phyloP scores from a whole-genome alignment of 2,888 invertebrate species.

The Caradrina clavipalpis region DNA sequence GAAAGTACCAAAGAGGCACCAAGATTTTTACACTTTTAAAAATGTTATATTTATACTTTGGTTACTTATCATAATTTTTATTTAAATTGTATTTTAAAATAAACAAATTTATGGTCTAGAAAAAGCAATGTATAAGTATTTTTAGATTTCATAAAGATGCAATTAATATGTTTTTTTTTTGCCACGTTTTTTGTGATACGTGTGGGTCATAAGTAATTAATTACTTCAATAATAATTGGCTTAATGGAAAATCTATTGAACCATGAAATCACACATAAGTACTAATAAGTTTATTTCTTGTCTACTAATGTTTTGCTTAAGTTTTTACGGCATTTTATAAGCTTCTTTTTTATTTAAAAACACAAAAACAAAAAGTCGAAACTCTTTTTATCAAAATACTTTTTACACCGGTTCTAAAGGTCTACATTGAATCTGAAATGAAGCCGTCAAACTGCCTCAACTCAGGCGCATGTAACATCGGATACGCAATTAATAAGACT shows the following conservation, averaged over 20 bases:
- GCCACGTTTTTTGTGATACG: background rate
- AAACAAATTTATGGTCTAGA: too few relatives aligned
- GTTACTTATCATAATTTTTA: too few relatives aligned
- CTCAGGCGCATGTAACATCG: slow-evolving; percentile 6
- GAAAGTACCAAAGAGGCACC: too few relatives aligned
- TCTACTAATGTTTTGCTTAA: background rate
- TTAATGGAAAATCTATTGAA: background rate
- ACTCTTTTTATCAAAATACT: background rate
- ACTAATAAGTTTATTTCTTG: background rate
- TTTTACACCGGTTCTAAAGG: background rate
- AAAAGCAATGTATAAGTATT: background rate
- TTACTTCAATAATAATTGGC: background rate
- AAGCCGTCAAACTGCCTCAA: slow-evolving; percentile 24
- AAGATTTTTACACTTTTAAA: too few relatives aligned
- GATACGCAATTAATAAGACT: slow-evolving; percentile 23
- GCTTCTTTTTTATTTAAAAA: background rate
- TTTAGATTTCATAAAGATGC: background rate
- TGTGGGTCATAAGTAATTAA: background rate
- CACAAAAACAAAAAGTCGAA: slow-evolving; percentile 1
- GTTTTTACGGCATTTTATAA: background rate
- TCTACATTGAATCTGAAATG: slow-evolving; percentile 35
- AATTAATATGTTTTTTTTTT: background rate
- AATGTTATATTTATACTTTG: too few relatives aligned
- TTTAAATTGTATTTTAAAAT: too few relatives aligned
- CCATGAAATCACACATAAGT: background rate